Conservation (phyloP, 2,888 invertebrate species). For the Trachelus stipa region DNA sequence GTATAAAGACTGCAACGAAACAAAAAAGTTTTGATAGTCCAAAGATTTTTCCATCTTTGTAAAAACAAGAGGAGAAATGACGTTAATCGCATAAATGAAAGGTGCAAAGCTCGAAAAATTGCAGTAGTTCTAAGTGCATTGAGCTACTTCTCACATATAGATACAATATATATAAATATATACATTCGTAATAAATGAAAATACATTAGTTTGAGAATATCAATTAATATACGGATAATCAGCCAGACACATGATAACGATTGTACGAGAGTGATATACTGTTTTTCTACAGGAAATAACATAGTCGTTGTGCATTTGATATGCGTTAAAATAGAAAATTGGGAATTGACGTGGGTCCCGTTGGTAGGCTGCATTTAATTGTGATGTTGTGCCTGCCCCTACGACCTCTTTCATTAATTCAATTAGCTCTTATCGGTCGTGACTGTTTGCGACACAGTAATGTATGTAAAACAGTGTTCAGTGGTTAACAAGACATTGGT, state of each 20-base stretch:
- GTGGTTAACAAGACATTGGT: neutral
- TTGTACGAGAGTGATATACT: neutral
- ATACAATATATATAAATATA: too few relatives aligned
- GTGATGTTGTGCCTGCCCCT: conserved; percentile 35
- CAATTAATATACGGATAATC: too few relatives aligned
- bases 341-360: neutral
- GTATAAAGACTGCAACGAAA: neutral
- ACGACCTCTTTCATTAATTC: conserved; percentile 55
- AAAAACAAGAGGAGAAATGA: neutral
- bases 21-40: neutral
- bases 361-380: conserved; percentile 18
- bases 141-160: too few relatives aligned
- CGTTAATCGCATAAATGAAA: too few relatives aligned
- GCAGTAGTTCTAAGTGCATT: too few relatives aligned
- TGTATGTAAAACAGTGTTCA: neutral
- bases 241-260: neutral
- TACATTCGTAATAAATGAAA: too few relatives aligned
- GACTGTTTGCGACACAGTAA: conserved; percentile 11
- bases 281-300: neutral
- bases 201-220: too few relatives aligned
- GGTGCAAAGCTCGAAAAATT: too few relatives aligned
- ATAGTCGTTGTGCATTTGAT: neutral
- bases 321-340: neutral
- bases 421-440: conserved; percentile 46
- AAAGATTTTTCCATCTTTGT: neutral